phyloP scores from a whole-genome alignment of 2,888 invertebrate genomes.

The Synanthedon tipuliformis region DNA sequence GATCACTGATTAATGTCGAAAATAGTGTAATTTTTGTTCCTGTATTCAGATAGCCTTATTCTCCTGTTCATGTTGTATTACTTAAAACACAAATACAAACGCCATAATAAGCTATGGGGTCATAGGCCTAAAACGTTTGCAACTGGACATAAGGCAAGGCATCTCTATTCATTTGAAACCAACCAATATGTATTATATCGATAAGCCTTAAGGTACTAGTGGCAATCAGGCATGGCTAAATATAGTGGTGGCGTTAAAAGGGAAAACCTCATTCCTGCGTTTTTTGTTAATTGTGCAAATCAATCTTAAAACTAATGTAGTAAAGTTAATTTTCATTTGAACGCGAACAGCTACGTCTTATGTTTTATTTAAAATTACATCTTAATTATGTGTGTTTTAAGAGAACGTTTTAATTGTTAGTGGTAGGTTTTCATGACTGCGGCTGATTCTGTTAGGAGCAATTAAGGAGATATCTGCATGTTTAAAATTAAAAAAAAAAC shows the following conservation, averaged over 20 bases:
- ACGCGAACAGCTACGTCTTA: background rate
- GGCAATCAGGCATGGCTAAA: background rate
- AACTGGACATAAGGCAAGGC: background rate
- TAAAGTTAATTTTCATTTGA: background rate
- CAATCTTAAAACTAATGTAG: background rate
- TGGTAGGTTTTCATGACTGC: too few relatives aligned
- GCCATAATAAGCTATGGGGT: background rate
- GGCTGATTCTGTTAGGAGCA: too few relatives aligned
- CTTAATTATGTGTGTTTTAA: background rate
- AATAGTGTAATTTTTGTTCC: too few relatives aligned
- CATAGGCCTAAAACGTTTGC: background rate
- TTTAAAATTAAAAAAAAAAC: too few relatives aligned
- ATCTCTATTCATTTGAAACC: background rate
- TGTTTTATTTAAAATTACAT: background rate
- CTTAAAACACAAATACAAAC: background rate
- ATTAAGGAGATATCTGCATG: too few relatives aligned
- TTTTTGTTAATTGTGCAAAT: background rate
- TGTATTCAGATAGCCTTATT: too few relatives aligned
- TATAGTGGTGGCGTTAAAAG: background rate
- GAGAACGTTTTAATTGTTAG: background rate
- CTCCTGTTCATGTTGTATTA: too few relatives aligned
- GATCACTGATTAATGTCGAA: too few relatives aligned
- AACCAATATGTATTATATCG: background rate
- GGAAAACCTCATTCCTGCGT: background rate
- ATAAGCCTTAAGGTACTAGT: background rate